Percentiles rank a stretch among this genome's conserved stretches.
These are phyloP conservation scores for Drosophila orosa DNA, from an alignment of 1,140 invertebrate genomes.

Conservation along the genomic window DNA sequence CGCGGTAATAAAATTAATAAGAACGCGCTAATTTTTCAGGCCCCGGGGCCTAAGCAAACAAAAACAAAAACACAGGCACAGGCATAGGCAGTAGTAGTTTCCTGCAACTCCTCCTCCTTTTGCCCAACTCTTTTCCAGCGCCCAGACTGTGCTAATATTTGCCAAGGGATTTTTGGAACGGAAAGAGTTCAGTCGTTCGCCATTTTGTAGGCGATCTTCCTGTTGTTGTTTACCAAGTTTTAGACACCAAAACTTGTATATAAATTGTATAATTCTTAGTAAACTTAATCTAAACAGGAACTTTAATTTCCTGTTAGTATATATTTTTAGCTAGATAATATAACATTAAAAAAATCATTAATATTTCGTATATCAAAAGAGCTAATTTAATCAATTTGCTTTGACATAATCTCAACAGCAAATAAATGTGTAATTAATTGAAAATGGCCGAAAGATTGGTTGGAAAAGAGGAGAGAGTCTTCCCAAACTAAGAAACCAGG, in stretches of 20 bases:
- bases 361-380: background rate
- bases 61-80: background rate
- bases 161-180: conserved; percentile 51
- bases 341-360: background rate
- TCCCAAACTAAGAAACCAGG: conserved; percentile 18
- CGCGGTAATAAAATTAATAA: conserved; percentile 83
- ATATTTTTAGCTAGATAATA: background rate
- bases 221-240: conserved; percentile 27
- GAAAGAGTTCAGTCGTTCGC: conserved; percentile 34
- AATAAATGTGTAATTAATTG: conserved; percentile 60
- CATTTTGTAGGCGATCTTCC: conserved; percentile 55
- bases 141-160: conserved; percentile 76
- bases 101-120: conserved; percentile 64
- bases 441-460: conserved; percentile 42
- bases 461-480: conserved; percentile 5
- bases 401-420: conserved; percentile 39
- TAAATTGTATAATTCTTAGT: background rate
- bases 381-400: conserved; percentile 7
- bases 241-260: no score
- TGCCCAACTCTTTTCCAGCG: conserved; percentile 33
- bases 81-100: conserved; percentile 9
- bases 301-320: conserved; percentile 1
- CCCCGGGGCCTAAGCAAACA: conserved; percentile 71
- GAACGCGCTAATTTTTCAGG: conserved; percentile 81
- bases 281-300: background rate